Percentiles rank a stretch among this genome's conserved stretches.
Evolutionary conservation across 2,113 vertebrate genomes (phyloP).

Genomic region (Podilymbus podiceps): DNA sequence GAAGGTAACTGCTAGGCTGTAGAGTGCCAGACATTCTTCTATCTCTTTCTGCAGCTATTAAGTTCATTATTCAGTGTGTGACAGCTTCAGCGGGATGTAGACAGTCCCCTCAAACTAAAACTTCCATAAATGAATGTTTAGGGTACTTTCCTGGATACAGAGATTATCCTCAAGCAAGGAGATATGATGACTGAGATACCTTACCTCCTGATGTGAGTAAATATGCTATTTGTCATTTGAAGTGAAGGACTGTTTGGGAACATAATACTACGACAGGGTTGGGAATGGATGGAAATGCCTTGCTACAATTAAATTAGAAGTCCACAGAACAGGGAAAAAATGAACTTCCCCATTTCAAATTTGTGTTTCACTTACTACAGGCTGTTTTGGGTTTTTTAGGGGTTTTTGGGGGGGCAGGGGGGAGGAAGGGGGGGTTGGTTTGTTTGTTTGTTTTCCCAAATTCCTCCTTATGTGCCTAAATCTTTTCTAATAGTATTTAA

Average conservation of each 20-base stretch:
- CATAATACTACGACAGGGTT: background rate
- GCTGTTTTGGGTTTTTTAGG: background rate
- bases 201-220: background rate
- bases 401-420: too few relatives aligned
- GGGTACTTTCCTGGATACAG: background rate
- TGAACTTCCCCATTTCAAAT: background rate
- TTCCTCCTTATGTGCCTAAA: background rate
- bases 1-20: background rate
- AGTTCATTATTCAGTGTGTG: background rate
- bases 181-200: background rate
- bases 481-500: background rate
- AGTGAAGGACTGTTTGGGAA: background rate
- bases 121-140: background rate
- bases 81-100: background rate
- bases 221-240: background rate
- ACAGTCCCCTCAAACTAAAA: background rate
- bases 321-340: background rate
- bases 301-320: background rate
- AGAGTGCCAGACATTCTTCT: background rate
- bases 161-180: background rate
- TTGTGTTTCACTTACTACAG: background rate
- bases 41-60: background rate
- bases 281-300: background rate
- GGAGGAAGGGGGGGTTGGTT: too few relatives aligned
- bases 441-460: background rate